Conservation (phyloP, 2,113 vertebrate genomes). For the Pelvicachromis taeniatus region DNA sequence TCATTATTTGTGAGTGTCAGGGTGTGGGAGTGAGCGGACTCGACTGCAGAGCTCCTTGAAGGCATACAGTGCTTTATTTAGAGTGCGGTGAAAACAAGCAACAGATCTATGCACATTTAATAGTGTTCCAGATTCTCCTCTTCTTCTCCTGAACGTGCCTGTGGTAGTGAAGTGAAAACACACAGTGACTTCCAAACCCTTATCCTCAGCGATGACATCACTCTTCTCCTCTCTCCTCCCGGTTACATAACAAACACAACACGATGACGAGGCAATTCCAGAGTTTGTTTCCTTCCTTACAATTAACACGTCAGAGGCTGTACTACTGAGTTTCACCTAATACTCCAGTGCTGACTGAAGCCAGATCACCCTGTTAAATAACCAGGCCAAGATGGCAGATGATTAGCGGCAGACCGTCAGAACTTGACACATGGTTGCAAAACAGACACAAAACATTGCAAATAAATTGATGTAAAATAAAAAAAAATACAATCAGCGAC, state of each 20-base stretch:
- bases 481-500: not conserved
- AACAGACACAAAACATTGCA: not conserved
- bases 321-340: too few species aligned
- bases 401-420: rapidly evolving
- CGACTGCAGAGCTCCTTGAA: too few species aligned
- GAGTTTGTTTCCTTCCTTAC: too few species aligned
- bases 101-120: not conserved
- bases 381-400: not conserved
- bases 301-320: too few species aligned
- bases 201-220: not conserved
- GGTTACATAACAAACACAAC: not conserved
- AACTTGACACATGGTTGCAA: too few species aligned
- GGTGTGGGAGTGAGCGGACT: too few species aligned
- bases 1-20: too few species aligned
- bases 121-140: not conserved
- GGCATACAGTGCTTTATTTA: too few species aligned
- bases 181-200: not conserved
- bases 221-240: too few species aligned
- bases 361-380: not conserved
- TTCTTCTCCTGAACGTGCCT: not conserved
- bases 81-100: too few species aligned
- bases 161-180: rapidly evolving
- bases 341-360: too few species aligned
- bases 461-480: not conserved
- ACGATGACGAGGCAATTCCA: too few species aligned